phyloP scores from a whole-genome alignment of 2,797 vertebrate genomes.

The Lates japonicus region DNA sequence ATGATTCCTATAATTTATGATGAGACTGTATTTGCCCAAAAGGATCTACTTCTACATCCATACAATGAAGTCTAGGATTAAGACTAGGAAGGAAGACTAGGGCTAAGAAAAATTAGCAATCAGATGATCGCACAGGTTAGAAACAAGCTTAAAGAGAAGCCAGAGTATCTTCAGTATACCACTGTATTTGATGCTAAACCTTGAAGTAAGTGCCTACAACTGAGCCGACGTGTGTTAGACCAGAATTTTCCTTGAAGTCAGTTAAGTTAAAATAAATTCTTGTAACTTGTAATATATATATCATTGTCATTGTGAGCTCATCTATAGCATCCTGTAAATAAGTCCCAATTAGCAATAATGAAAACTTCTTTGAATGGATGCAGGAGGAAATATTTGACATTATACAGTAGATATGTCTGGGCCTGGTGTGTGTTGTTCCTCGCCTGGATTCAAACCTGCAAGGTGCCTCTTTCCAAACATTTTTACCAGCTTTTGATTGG shows the following conservation, averaged over 20 bases:
- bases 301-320: background rate
- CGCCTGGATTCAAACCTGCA: background rate
- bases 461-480: no score
- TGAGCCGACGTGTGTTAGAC: background rate
- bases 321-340: background rate
- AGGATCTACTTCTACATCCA: background rate
- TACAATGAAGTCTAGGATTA: no score
- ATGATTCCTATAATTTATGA: no score
- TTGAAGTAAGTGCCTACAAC: no score
- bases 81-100: no score
- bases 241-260: background rate
- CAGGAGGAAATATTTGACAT: no score
- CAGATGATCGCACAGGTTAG: no score
- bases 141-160: no score
- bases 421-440: background rate
- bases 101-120: no score
- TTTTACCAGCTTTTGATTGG: no score
- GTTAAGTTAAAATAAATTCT: background rate
- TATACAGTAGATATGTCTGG: background rate
- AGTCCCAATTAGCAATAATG: background rate
- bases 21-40: no score
- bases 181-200: background rate
- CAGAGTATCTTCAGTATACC: background rate
- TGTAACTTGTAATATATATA: no score
- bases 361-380: background rate